These are phyloP conservation scores for Matsumyia berberina DNA, from an alignment of 2,888 invertebrate genomes.

Conservation along the genomic window DNA sequence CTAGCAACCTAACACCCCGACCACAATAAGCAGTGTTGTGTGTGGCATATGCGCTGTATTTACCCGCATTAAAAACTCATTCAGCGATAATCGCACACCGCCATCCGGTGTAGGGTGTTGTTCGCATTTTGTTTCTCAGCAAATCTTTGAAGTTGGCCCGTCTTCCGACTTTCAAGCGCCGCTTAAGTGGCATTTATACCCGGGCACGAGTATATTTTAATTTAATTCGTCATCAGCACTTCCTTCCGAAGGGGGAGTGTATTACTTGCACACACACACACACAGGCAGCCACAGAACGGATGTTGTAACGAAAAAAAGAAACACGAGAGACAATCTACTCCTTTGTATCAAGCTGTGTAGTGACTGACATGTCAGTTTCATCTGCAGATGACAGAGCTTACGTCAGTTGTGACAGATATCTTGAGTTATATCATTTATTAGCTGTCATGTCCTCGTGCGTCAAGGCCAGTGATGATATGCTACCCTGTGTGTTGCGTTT, in stretches of 20 bases:
- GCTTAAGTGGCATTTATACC: slow-evolving; percentile 59
- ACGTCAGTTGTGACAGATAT: slow-evolving; percentile 58
- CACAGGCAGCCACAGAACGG: slow-evolving; percentile 1
- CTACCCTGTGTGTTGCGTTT: background rate
- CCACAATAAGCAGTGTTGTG: slow-evolving; percentile 18
- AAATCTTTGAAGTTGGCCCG: slow-evolving; percentile 52
- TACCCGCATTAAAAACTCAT: slow-evolving; percentile 57
- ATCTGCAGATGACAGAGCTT: slow-evolving; percentile 22
- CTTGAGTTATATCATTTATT: slow-evolving; percentile 51
- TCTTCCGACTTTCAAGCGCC: slow-evolving; percentile 65
- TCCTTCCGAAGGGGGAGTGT: slow-evolving; percentile 39
- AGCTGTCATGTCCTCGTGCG: slow-evolving; percentile 47
- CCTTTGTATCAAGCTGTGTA: slow-evolving; percentile 26
- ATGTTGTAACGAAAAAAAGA: slow-evolving; percentile 37
- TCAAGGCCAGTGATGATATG: slow-evolving; percentile 43
- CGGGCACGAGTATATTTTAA: slow-evolving; percentile 35
- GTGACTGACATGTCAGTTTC: background rate
- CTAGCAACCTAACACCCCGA: slow-evolving; percentile 28
- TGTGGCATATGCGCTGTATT: slow-evolving; percentile 17
- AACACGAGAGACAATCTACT: slow-evolving; percentile 23
- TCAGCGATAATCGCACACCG: slow-evolving; percentile 64
- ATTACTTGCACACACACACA: background rate
- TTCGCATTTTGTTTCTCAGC: slow-evolving; percentile 2
- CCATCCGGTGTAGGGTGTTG: slow-evolving; percentile 73
- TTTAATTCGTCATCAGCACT: slow-evolving; percentile 70